Evolutionary conservation across 2,113 vertebrate genomes (phyloP).

Genomic region (Gobio gobio): DNA sequence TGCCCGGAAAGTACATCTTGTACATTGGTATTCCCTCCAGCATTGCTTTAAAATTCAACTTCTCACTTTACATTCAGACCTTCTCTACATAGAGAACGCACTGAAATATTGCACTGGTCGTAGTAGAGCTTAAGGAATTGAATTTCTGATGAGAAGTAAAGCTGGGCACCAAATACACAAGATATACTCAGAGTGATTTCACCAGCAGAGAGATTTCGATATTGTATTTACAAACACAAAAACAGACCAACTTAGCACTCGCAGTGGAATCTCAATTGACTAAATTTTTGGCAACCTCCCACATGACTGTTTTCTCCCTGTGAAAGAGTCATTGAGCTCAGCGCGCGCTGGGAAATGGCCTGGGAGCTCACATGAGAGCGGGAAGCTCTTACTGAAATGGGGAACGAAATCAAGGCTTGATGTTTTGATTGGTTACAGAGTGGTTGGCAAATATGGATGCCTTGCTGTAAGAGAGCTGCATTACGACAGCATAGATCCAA

Average conservation of each 20-base stretch:
- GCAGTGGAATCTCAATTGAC: slow-evolving; percentile 50
- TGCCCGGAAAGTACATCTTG: background rate
- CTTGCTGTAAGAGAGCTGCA: background rate
- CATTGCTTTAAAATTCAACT: slow-evolving; percentile 11
- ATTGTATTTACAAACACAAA: slow-evolving; percentile 34
- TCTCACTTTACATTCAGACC: slow-evolving; percentile 18
- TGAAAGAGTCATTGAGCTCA: background rate
- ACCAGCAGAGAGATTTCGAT: slow-evolving; percentile 33
- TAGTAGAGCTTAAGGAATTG: slow-evolving; percentile 19
- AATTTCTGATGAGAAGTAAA: slow-evolving; percentile 38
- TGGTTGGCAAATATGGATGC: background rate
- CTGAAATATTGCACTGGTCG: background rate
- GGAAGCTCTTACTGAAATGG: slow-evolving; percentile 20
- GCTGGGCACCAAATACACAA: slow-evolving; percentile 12
- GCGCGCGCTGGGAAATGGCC: background rate
- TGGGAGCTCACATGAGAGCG: slow-evolving; percentile 1
- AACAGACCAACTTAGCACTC: slow-evolving; percentile 6
- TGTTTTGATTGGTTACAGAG: slow-evolving; percentile 28
- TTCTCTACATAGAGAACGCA: background rate
- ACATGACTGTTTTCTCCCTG: background rate
- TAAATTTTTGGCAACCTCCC: slow-evolving; percentile 1
- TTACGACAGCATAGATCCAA: background rate
- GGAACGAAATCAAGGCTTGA: slow-evolving; percentile 3
- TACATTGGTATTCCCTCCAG: slow-evolving; percentile 11
- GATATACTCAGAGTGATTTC: slow-evolving; percentile 13